Percentiles rank a stretch among this genome's conserved stretches.
phyloP scores from a whole-genome alignment of 2,797 vertebrate species.

The Pipistrellus pipistrellus region DNA sequence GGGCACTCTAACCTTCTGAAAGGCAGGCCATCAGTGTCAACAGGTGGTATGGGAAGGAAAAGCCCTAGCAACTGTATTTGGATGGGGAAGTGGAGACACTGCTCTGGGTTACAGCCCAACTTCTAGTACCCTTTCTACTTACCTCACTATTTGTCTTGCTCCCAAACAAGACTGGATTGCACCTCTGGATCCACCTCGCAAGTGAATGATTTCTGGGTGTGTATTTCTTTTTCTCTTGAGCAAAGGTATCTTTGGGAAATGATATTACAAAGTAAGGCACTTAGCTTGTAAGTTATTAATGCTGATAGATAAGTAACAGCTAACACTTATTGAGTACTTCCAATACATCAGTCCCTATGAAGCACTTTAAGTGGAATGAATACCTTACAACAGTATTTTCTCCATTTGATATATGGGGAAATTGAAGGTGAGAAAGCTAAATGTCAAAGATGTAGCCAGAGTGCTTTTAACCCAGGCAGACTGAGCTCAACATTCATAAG shows the following conservation, averaged over 20 bases:
- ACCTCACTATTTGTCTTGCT: neutral
- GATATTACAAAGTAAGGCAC: neutral
- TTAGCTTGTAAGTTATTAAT: neutral
- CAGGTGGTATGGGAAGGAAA: neutral
- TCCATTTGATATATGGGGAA: conserved; percentile 46
- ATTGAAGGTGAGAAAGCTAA: neutral
- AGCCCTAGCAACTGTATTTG: neutral
- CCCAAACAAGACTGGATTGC: neutral
- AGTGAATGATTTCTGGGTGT: neutral
- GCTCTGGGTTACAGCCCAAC: neutral
- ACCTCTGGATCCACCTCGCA: neutral
- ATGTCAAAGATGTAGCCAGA: neutral
- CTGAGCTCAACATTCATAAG: neutral
- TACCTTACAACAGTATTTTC: neutral
- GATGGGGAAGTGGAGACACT: neutral
- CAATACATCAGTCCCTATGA: neutral
- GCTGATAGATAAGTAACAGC: conserved; percentile 21
- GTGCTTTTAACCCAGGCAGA: neutral
- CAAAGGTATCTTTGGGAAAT: neutral
- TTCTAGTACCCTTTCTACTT: neutral
- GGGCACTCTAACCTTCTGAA: neutral
- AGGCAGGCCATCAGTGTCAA: neutral
- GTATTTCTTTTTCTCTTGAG: neutral
- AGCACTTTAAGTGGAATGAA: neutral
- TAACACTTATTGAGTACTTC: neutral